Base-by-base conservation (phyloP, 2,888 invertebrate species). In the Synergus itoensis region DNA sequence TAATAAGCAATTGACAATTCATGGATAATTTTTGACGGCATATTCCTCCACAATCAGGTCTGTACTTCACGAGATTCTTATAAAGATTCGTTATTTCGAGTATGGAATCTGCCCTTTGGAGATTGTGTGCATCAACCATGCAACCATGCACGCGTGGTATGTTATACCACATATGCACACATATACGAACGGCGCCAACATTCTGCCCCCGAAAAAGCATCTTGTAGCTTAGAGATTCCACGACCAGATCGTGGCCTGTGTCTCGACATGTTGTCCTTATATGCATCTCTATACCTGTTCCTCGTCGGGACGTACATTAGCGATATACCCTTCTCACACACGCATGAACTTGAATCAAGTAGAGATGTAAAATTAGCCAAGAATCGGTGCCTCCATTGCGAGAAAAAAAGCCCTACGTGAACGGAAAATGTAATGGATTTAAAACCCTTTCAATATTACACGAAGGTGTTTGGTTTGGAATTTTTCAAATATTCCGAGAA, bases 191-290 rank as follows among this genome's bases (percentile, higher is more conserved):
- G 84, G 84, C 84, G 85, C 84, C 85, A 84, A 85, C 84, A 84
- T 84, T 84, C 84, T 85, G 84, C 84, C 79, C 83, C 84, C 80
- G 83, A 83, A 84, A 83, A 80, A 82, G 84, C 82, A 84, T 82
- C 84, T 79, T 83, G 83, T 84, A 82, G 80, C 80, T 82, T 82
- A 79, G 83, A 83, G 80, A 83, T 84, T 83, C 84, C 84, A 79
- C 64, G 69, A 80, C 53, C 78, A 75, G 77, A 81, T 82, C 77
- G 78, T 77, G 76, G 77, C 63, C 53, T 77, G 43, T 81, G 77
- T 81, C 65, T 14, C 64, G 48, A 83, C 83, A 79, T 81, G 77
- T 82, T 83, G 80, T 82, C 80, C 79, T 77, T 80, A 76, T 82
- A 80, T 60, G 40, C 57, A 60, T 67, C 53, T 79, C 21, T 53